Base-by-base conservation (phyloP, 2,888 invertebrate species). In the Lamellibrachia columna region DNA sequence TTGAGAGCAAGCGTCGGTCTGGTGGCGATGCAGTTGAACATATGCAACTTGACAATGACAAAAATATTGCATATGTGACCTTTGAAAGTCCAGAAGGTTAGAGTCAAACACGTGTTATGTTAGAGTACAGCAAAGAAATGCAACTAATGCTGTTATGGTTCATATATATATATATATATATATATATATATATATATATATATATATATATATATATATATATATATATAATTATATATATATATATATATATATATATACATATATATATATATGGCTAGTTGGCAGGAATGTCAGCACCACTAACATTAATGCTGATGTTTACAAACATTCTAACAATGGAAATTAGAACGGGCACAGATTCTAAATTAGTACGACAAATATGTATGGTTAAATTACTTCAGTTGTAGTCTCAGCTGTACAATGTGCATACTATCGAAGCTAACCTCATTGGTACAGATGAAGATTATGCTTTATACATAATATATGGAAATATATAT, bases 61-160 rank as follows among this genome's bases (percentile, higher is more conserved):
- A 11, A 15, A 75, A 22, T 75, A 75, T 75, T 15, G 75, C 75
- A 75, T 75, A 22, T 75, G 75, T 75, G 75, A 75, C 75, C 3
- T 75, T 75, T 75, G 22, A 75, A 75, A 75, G 75, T 75, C 75
- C 75, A 75, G 75, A 75, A 75, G 75, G 75, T 75, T 75, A 75
- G 22, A 22, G 15, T 75, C 75, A 15, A 75, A 22, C 0, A 22
- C 75, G 15, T 75, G 75, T 75, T 22, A 22, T 75, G 6, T 22
- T 1, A 6, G n/a, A 15, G 22, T 1, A 6, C 15, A 15, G 22
- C 75, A 75, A 22, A 22, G 2, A 75, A 22, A 75, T 75, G 15
- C 22, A 60, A 60, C 60, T 15, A 4, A 60, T 60, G 60, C 15
- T 9, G 11, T 15, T 60, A 11, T 60, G 22, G 11, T 15, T 9